phyloP scores from a whole-genome alignment of 2,888 invertebrate genomes.

The Brachynemurus nebulosus region DNA sequence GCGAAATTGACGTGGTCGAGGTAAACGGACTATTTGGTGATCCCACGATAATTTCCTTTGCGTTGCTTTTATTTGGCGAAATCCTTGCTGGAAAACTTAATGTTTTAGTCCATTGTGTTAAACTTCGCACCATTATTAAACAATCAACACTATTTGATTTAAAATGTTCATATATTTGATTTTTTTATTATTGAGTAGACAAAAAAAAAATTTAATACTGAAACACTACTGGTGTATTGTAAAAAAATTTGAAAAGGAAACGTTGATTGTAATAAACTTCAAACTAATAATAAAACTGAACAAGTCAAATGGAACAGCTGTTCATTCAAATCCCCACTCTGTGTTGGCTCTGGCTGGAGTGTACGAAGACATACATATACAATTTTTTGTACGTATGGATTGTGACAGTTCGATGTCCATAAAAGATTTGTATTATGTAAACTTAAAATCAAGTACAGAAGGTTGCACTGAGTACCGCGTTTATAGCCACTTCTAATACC shows the following conservation, averaged over 20 bases:
- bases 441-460: too few species aligned
- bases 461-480: too few species aligned
- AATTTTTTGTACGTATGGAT: too few species aligned
- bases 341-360: too few species aligned
- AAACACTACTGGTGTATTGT: neutral
- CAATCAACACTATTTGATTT: too few species aligned
- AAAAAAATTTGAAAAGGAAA: too few species aligned
- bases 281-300: neutral
- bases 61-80: conserved; percentile 65
- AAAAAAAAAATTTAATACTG: neutral
- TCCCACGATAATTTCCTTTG: conserved; percentile 46
- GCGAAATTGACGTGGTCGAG: conserved; percentile 26
- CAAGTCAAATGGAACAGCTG: neutral
- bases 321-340: neutral
- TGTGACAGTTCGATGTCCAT: too few species aligned
- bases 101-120: conserved; percentile 84
- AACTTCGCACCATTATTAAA: conserved; percentile 62
- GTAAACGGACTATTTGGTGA: conserved; percentile 44
- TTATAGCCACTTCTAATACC: too few species aligned
- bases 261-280: neutral
- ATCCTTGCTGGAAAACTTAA: conserved; percentile 77
- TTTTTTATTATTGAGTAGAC: neutral
- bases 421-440: too few species aligned
- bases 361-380: too few species aligned
- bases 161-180: too few species aligned